phyloP scores from a whole-genome alignment of 2,113 vertebrate species.

The Aptenodytes patagonicus region DNA sequence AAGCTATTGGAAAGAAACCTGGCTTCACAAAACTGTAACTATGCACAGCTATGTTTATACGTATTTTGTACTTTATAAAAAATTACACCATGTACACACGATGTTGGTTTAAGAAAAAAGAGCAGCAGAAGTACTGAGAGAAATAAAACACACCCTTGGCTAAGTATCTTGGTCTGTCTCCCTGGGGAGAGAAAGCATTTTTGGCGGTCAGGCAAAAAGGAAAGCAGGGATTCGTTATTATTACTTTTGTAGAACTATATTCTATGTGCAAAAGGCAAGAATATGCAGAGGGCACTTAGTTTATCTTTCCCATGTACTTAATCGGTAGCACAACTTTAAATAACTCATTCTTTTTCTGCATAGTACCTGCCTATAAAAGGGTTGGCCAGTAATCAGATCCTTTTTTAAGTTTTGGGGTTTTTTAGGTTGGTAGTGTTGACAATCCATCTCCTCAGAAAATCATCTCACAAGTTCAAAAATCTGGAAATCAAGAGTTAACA shows the following conservation, averaged over 20 bases:
- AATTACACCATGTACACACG: not conserved
- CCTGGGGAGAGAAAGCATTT: not conserved
- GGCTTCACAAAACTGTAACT: not conserved
- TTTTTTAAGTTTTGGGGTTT: not conserved
- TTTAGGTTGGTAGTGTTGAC: not conserved
- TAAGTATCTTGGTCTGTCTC: not conserved
- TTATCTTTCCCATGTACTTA: not conserved
- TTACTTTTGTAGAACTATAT: not conserved
- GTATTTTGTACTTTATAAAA: constrained; percentile 22
- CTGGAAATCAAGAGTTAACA: not conserved
- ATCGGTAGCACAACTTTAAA: not conserved
- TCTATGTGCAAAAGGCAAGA: not conserved
- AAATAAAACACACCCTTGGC: constrained; percentile 54
- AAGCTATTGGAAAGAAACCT: not conserved
- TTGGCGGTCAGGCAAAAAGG: constrained; percentile 38
- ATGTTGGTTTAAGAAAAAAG: constrained; percentile 7
- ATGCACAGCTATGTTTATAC: not conserved
- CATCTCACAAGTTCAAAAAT: not conserved
- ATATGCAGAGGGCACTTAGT: not conserved
- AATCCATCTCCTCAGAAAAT: not conserved
- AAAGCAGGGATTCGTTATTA: constrained; percentile 30
- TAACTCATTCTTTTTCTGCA: not conserved
- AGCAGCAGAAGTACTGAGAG: constrained; percentile 22
- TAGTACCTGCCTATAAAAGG: not conserved
- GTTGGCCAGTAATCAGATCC: not conserved